Base-by-base conservation (phyloP, 2,888 invertebrate species). In the Drosophila sordidula region DNA sequence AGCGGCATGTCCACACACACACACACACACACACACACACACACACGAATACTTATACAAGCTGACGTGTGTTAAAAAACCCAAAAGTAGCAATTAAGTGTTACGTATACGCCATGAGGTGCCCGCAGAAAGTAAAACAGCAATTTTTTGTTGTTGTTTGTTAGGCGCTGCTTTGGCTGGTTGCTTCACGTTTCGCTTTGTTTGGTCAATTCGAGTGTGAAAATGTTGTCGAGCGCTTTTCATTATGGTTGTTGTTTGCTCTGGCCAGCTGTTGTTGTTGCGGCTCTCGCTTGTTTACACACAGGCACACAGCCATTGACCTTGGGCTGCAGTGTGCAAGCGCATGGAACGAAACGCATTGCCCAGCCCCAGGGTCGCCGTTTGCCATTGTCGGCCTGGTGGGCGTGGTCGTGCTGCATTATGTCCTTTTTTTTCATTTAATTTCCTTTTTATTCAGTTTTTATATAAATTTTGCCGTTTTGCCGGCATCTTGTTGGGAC, bases 121-220 rank as follows among this genome's bases (percentile, higher is more conserved):
- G 36, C 38, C 38, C 45, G 39, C 41, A 49, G 22, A 34, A 26
- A 66, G 51, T 49, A 42, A 29, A 52, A 38, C 56, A 42, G 36
- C 38, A 29, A 9, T 12, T 18, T 39, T 9, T 18, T 11, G 9
- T 45, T 11, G 12, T 42, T 8, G 6, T 32, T 18, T 44, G 22
- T 34, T 26, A n/a, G 54, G 16, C 54, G 54, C n/a, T 26, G 9
- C 22, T 44, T 34, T 64, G 44, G 51, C 25, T 50, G 59, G 45
- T 52, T 47, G 47, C 57, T 59, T 32, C 61, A 45, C 50, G 64
- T 57, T 73, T 55, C 66, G 67, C 74, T 79, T 70, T 89, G 87
- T 85, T 87, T 89, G 87, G 84, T 85, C 87, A 85, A 84, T 84
- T 85, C 85, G 89, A 89, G 85, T 85, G 85, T 85, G 87, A 85